These are phyloP conservation scores for Acanthococcus lagerstroemiae DNA, from an alignment of 2,888 invertebrate species.

Conservation along the genomic window DNA sequence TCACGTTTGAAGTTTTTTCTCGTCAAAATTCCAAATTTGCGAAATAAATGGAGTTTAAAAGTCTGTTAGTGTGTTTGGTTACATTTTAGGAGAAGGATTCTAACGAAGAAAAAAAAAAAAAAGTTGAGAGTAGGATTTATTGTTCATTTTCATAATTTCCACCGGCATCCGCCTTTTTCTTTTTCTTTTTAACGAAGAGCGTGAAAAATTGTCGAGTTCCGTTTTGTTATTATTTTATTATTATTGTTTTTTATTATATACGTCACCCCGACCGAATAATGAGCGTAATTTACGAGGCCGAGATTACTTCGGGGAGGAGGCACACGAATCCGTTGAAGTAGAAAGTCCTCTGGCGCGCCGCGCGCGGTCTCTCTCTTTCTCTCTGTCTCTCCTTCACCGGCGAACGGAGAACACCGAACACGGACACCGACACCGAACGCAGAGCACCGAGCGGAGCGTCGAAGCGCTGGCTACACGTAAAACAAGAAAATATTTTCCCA, in stretches of 20 bases:
- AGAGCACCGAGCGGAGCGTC: background rate
- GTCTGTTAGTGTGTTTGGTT: too few relatives aligned
- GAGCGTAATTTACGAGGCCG: background rate
- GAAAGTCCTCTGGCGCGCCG: background rate
- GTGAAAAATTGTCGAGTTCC: background rate
- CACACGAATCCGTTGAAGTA: background rate
- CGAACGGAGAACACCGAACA: too few relatives aligned
- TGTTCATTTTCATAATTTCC: too few relatives aligned
- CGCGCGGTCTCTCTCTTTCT: too few relatives aligned
- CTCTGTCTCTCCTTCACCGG: too few relatives aligned
- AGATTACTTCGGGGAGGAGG: background rate
- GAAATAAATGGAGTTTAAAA: too few relatives aligned
- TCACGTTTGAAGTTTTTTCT: too few relatives aligned
- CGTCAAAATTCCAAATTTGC: too few relatives aligned
- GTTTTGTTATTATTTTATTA: background rate
- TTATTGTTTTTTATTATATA: background rate
- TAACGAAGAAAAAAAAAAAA: too few relatives aligned
- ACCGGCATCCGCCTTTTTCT: background rate
- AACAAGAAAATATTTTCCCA: conserved; percentile 19
- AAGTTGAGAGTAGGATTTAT: too few relatives aligned
- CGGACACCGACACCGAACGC: background rate
- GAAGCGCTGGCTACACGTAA: background rate
- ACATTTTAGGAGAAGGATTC: too few relatives aligned
- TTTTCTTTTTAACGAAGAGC: background rate
- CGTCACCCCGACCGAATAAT: background rate